A percentile compares a stretch with the other conserved stretches of the same genome.
phyloP scores from a whole-genome alignment of 1,140 invertebrate species.

The Macrobrachium rosenbergii region DNA sequence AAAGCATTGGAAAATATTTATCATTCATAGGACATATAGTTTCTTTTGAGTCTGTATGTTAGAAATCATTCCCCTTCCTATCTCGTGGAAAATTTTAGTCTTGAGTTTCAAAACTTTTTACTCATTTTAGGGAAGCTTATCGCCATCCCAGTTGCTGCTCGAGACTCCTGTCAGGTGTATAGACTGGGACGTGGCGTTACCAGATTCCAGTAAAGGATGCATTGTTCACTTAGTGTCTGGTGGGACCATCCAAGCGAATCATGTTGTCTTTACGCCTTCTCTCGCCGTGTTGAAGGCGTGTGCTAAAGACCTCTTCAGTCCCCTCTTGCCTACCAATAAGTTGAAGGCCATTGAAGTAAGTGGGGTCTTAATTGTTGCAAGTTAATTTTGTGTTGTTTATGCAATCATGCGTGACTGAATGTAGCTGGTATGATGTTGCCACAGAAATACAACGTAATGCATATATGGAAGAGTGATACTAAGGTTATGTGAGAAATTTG shows the following conservation, averaged over 20 bases:
- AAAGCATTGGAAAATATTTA: no score
- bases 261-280: conserved; percentile 47
- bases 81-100: no score
- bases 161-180: conserved; percentile 30
- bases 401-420: no score
- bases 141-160: conserved; percentile 14
- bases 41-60: no score
- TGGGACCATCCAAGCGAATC: conserved; percentile 25
- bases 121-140: conserved; percentile 29
- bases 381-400: no score
- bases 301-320: conserved; percentile 35
- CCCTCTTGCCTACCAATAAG: conserved; percentile 22
- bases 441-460: neutral
- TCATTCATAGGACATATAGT: no score
- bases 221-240: conserved; percentile 24
- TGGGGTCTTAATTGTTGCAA: neutral
- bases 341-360: conserved; percentile 43
- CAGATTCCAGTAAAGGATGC: conserved; percentile 12
- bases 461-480: neutral
- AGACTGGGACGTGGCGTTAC: neutral
- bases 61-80: no score
- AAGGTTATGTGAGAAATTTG: no score
- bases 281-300: conserved; percentile 38
- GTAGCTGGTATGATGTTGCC: no score
- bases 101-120: no score